phyloP scores from a whole-genome alignment of 1,140 invertebrate species.

The Riptortus pedestris region DNA sequence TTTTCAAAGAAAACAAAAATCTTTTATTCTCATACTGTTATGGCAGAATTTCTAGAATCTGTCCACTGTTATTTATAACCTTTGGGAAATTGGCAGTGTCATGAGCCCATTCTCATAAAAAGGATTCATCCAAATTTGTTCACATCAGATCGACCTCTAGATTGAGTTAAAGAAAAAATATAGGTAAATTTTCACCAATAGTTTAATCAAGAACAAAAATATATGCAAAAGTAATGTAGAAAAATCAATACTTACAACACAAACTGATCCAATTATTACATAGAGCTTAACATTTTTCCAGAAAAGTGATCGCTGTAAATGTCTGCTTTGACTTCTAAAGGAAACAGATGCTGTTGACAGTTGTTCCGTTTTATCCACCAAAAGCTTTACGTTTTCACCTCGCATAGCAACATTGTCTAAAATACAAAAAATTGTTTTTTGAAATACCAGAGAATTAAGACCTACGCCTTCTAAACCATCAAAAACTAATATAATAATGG shows the following conservation, averaged over 20 bases:
- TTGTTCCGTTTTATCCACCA: constrained; percentile 86
- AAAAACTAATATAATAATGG: too few relatives aligned
- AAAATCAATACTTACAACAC: constrained; percentile 48
- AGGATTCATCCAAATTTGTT: background rate
- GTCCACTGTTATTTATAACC: too few relatives aligned
- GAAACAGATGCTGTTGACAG: constrained; percentile 71
- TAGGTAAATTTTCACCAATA: background rate
- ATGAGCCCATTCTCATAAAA: too few relatives aligned
- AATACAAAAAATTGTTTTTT: constrained; percentile 36
- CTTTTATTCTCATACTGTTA: constrained; percentile 5
- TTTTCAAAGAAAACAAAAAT: constrained; percentile 22
- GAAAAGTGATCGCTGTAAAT: constrained; percentile 74
- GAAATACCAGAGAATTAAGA: background rate
- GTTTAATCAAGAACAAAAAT: background rate
- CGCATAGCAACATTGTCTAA: constrained; percentile 70
- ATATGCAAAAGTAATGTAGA: too few relatives aligned
- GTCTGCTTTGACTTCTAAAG: constrained; percentile 75
- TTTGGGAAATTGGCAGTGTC: too few relatives aligned
- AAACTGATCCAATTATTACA: constrained; percentile 57
- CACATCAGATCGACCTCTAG: background rate
- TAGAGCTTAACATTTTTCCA: constrained; percentile 92
- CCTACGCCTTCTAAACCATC: too few relatives aligned
- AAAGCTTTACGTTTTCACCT: constrained; percentile 76
- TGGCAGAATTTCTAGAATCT: too few relatives aligned
- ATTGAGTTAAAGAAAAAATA: constrained; percentile 3